These are phyloP conservation scores for Eublepharis macularius DNA, from an alignment of 2,113 vertebrate species.

Conservation along the genomic window DNA sequence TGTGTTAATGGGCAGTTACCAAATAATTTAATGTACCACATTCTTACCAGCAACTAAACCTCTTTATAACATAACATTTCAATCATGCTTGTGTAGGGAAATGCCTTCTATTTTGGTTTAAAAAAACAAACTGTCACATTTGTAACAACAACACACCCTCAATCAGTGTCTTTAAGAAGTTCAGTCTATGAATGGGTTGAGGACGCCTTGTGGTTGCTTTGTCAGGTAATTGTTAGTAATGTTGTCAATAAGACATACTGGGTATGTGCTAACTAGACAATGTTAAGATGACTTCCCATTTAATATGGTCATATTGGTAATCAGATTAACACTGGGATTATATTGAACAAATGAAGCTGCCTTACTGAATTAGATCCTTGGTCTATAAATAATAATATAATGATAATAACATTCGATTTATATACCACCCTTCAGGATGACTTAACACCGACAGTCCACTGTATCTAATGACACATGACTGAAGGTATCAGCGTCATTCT, in stretches of 20 bases:
- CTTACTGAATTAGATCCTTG: too few relatives aligned
- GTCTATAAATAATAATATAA: too few relatives aligned
- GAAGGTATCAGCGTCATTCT: too few relatives aligned
- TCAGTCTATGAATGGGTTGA: background rate
- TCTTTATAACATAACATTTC: fast-evolving
- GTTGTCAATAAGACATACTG: background rate
- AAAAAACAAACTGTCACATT: background rate
- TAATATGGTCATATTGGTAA: background rate
- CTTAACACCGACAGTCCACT: too few relatives aligned
- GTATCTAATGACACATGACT: too few relatives aligned
- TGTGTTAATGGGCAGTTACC: background rate
- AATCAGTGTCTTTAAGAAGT: background rate
- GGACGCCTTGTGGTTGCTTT: background rate
- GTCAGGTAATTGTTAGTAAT: background rate
- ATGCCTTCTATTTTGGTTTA: fast-evolving
- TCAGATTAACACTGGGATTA: background rate
- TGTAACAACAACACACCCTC: background rate
- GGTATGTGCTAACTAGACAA: background rate
- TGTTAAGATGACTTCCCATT: background rate
- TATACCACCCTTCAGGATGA: too few relatives aligned
- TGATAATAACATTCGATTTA: too few relatives aligned
- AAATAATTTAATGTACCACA: background rate
- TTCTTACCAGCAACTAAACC: fast-evolving
- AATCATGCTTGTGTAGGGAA: fast-evolving
- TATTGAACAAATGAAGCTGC: too few relatives aligned